These are phyloP conservation scores for Acleris literana DNA, from an alignment of 2,888 invertebrate species.

Conservation along the genomic window DNA sequence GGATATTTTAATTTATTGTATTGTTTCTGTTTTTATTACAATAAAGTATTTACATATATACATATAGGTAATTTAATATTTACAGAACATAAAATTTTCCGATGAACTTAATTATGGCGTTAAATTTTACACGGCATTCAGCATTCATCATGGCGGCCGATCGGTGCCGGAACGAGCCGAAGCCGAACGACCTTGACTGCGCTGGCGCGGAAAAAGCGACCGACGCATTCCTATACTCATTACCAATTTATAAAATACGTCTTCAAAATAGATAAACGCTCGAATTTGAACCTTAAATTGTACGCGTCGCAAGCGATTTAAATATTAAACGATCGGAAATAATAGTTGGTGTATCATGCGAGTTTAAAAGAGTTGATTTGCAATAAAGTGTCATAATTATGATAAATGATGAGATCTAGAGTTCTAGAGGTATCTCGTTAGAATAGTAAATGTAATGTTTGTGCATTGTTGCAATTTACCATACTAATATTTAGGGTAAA, in stretches of 20 bases:
- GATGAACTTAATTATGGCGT: conserved; percentile 7
- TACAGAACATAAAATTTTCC: not conserved
- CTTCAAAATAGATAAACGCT: conserved; percentile 12
- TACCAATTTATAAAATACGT: conserved; percentile 10
- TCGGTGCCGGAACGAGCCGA: conserved; percentile 16
- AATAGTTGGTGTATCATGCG: not conserved
- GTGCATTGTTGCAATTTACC: no score
- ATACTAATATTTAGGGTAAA: no score
- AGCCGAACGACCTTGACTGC: conserved; percentile 31
- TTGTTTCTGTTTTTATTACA: no score
- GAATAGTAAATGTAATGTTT: no score
- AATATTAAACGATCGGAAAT: not conserved
- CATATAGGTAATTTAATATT: no score
- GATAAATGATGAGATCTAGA: not conserved
- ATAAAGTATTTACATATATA: no score
- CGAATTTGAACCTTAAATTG: conserved; percentile 2
- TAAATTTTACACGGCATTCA: conserved; percentile 11
- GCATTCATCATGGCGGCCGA: conserved; percentile 5
- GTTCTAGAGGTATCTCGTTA: no score
- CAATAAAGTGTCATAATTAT: conserved; percentile 11
- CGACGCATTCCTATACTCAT: conserved; percentile 31
- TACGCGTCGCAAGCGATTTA: not conserved
- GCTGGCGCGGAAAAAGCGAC: conserved; percentile 27
- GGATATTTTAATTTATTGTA: no score
- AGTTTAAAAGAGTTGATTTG: conserved; percentile 13